Percentiles rank a stretch among this genome's conserved stretches.
Conservation (phyloP, 64 coral and sea anemone genomes). For the Montipora foliosa region DNA sequence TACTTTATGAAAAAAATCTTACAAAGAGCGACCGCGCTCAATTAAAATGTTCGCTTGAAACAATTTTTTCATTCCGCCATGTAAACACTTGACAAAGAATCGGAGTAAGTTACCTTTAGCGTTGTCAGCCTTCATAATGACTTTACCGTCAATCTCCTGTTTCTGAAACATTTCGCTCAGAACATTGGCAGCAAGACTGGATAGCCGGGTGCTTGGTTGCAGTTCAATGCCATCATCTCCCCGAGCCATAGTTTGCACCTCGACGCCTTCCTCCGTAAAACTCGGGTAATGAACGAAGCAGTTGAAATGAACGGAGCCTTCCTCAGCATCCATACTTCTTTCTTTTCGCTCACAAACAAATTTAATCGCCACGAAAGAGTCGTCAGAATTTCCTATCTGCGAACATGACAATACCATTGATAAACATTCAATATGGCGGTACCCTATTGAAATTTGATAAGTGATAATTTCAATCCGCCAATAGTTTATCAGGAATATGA, state of each 20-base stretch:
- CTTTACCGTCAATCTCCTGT: constrained; percentile 85
- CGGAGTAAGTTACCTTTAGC: constrained; percentile 72
- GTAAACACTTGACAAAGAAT: neutral
- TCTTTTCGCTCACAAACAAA: neutral
- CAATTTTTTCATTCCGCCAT: neutral
- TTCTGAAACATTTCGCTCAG: constrained; percentile 94
- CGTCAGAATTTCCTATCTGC: neutral
- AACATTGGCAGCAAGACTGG: constrained; percentile 78
- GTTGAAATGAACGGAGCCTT: constrained; percentile 48
- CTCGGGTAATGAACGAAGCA: constrained; percentile 71
- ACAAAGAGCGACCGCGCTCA: no score
- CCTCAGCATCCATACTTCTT: constrained; percentile 50
- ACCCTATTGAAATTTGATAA: constrained; percentile 73
- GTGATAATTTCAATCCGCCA: constrained; percentile 88
- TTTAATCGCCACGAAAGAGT: neutral
- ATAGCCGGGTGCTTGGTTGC: constrained; percentile 41
- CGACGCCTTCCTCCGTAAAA: constrained; percentile 79
- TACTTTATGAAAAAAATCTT: no score
- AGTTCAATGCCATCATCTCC: constrained; percentile 75
- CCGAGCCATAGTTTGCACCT: constrained; percentile 57
- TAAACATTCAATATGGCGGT: constrained; percentile 79
- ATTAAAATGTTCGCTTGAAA: neutral
- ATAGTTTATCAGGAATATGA: constrained; percentile 67
- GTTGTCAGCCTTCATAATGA: constrained; percentile 94
- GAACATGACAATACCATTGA: constrained; percentile 46